phyloP scores from a whole-genome alignment of 2,888 invertebrate species.

The Omphaloscelis lunosa region DNA sequence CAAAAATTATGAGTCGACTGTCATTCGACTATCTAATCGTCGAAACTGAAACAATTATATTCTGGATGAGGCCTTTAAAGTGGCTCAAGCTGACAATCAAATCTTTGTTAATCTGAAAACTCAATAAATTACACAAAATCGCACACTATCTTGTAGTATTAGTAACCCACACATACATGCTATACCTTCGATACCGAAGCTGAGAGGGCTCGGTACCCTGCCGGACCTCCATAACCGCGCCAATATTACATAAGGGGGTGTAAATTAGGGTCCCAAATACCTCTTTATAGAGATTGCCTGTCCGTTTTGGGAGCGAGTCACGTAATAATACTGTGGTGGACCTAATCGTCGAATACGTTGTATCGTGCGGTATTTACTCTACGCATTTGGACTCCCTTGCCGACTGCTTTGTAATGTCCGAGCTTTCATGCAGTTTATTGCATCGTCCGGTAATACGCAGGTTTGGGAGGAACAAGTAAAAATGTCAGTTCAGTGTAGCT shows the following conservation, averaged over 20 bases:
- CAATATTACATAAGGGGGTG: constrained; percentile 88
- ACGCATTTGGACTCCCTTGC: constrained; percentile 65
- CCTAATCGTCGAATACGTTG: constrained; percentile 78
- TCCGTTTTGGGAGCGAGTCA: constrained; percentile 85
- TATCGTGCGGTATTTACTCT: constrained; percentile 77
- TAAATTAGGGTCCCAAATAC: constrained; percentile 88
- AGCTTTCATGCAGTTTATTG: constrained; percentile 64
- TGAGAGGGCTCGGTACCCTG: constrained; percentile 72
- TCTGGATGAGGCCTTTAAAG: not conserved
- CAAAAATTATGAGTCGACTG: not conserved
- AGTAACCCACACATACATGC: constrained; percentile 41
- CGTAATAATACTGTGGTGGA: constrained; percentile 86
- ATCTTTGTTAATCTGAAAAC: not conserved
- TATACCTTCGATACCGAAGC: constrained; percentile 66
- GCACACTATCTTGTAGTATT: constrained; percentile 23
- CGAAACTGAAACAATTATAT: not conserved
- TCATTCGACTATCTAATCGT: not conserved
- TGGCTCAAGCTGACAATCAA: not conserved
- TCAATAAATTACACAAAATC: constrained; percentile 22
- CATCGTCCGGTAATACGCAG: constrained; percentile 35
- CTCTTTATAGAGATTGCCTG: constrained; percentile 88
- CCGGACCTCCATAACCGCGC: constrained; percentile 84
- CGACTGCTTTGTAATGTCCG: constrained; percentile 43
- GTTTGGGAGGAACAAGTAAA: constrained; percentile 34
- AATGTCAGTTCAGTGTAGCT: not conserved